A percentile compares a stretch with the other conserved stretches of the same genome.
Evolutionary conservation across 2,113 vertebrate species (phyloP).

Genomic region (Eidolon helvum): DNA sequence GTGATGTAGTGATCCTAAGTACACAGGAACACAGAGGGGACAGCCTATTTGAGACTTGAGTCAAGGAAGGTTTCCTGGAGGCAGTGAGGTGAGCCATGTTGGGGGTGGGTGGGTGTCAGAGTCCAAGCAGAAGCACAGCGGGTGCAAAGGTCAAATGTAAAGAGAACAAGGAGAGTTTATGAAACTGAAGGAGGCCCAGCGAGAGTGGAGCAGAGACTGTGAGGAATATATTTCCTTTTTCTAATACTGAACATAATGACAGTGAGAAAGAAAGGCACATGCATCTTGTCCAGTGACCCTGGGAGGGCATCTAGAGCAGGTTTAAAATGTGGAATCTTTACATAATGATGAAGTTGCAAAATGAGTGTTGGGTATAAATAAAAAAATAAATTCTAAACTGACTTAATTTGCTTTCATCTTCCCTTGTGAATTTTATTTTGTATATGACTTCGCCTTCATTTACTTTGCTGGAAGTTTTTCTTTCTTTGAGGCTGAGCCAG

Average conservation of each 20-base stretch:
- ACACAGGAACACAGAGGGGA: not conserved
- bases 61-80: not conserved
- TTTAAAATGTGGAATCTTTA: not conserved
- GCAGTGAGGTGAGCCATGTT: not conserved
- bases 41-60: not conserved
- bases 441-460: not conserved
- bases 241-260: not conserved
- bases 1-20: not conserved
- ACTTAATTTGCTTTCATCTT: not conserved
- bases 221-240: not conserved
- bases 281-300: not conserved
- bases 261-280: not conserved
- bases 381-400: not conserved
- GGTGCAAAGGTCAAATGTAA: not conserved
- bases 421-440: not conserved
- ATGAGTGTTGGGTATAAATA: not conserved
- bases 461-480: not conserved
- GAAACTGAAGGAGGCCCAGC: not conserved
- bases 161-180: not conserved
- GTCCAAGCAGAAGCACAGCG: not conserved
- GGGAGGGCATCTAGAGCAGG: not conserved
- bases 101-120: not conserved
- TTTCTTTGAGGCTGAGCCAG: not conserved
- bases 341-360: slow-evolving; percentile 38
- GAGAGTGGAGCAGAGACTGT: not conserved